phyloP scores from a whole-genome alignment of 2,888 invertebrate species.

The Ornithoptera alexandrae region DNA sequence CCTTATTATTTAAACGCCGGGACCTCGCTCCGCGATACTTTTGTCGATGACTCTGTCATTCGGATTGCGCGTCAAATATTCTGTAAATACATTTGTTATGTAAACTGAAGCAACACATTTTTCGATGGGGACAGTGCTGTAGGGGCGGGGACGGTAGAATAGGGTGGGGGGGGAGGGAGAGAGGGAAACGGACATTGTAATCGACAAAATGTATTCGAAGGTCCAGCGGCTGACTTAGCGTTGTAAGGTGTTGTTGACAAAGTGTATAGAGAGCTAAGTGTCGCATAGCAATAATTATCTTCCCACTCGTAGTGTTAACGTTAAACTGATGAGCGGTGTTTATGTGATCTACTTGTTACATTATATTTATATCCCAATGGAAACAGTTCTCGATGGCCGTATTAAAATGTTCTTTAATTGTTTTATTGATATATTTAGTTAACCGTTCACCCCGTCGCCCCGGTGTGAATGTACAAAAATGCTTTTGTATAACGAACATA shows the following conservation, averaged over 20 bases:
- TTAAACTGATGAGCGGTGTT: slow-evolving; percentile 13
- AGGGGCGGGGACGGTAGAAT: background rate
- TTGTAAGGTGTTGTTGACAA: slow-evolving; percentile 30
- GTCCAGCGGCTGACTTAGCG: slow-evolving; percentile 29
- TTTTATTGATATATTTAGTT: background rate
- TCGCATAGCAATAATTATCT: slow-evolving; percentile 27
- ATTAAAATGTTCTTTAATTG: background rate
- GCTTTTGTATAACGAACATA: background rate
- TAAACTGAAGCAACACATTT: background rate
- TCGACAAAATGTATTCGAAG: slow-evolving; percentile 27
- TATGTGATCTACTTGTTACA: background rate
- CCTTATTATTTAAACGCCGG: slow-evolving; percentile 55
- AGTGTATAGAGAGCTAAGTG: slow-evolving; percentile 26
- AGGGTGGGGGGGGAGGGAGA: background rate
- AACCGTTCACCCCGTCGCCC: background rate
- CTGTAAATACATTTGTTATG: slow-evolving; percentile 24
- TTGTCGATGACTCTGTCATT: background rate
- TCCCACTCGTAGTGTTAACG: slow-evolving; percentile 7
- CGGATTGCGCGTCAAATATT: slow-evolving; percentile 1
- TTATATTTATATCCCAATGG: background rate
- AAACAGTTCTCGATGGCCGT: background rate
- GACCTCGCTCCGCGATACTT: background rate
- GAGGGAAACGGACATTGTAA: background rate
- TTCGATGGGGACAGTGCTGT: background rate
- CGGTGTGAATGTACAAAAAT: background rate